Base-by-base conservation (phyloP, 2,113 vertebrate genomes). In the Tachysurus vachellii region DNA sequence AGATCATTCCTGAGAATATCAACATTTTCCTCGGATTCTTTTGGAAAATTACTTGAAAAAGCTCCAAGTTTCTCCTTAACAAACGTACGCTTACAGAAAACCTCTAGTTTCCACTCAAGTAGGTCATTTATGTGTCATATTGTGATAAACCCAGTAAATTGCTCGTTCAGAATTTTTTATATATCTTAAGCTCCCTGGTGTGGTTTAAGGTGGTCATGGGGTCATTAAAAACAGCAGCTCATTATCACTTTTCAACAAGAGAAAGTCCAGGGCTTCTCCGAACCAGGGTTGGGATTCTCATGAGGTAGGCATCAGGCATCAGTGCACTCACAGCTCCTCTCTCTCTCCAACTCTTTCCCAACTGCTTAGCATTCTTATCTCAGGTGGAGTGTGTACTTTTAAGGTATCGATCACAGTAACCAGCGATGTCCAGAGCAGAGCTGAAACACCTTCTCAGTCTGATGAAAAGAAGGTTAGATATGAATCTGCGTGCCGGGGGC, bases 331-430 rank as follows among this genome's bases (percentile, higher is more conserved):
- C 31, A 3, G 53, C 68, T 47, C 8, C 36, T 64, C 81, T 68
- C 81, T 68, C 9, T 73, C 70, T 76, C 36, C 56, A 9, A 50
- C 26, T 76, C 56, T 62, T 19, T 19, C 31, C 14, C 42, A 64
- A n/a, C 83, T 85, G 31, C 70, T 75, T 57, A 47, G 70, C 68
- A 76, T 61, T n/a, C 36, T 61, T 85, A 61, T 75, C 66, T 44
- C 70, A 10, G 83, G 68, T 57, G 4, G 83, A n/a, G 42, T 1
- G 5, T 62, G 71, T 62, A 62, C 71, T 62, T 50, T 62, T 77
- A 56, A 42, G 62, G 16, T 77, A 85, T 85, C 14, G 56, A 85
- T 61, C 8, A 23, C 56, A 10, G 31, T n/a, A 85, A 53, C 59
- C 68, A 19, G 21, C 31, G 5, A 7, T 75, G 54, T 71, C 54